Conservation (phyloP, 1,140 invertebrate species). For the Palaemon carinicauda region DNA sequence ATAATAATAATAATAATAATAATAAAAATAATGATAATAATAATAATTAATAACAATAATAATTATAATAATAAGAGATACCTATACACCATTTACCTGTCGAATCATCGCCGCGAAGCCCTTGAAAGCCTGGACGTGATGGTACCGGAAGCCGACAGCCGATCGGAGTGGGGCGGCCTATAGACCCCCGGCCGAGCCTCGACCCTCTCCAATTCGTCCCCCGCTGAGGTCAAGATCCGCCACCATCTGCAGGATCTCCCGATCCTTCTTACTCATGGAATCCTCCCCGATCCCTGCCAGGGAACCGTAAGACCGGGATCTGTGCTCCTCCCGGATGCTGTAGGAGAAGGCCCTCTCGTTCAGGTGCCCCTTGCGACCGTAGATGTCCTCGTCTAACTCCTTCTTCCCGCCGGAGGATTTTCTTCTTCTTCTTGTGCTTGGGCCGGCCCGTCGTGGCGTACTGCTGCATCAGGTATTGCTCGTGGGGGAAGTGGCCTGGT, state of each 20-base stretch:
- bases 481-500: slow-evolving; percentile 72
- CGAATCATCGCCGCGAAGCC: slow-evolving; percentile 37
- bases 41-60: too few relatives aligned
- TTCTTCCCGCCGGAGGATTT: slow-evolving; percentile 58
- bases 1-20: too few relatives aligned
- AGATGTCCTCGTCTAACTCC: slow-evolving; percentile 68
- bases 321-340: slow-evolving; percentile 90
- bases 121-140: slow-evolving; percentile 54
- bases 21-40: too few relatives aligned
- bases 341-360: slow-evolving; percentile 94
- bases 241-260: slow-evolving; percentile 89
- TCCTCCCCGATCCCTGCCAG: slow-evolving; percentile 82
- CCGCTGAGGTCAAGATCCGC: slow-evolving; percentile 84
- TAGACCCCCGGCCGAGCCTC: slow-evolving; percentile 62
- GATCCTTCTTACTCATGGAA: slow-evolving; percentile 61
- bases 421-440: slow-evolving; percentile 62
- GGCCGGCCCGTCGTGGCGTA: slow-evolving; percentile 66
- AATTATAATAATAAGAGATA: too few relatives aligned
- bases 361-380: slow-evolving; percentile 87
- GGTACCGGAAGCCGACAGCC: slow-evolving; percentile 41
- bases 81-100: background rate
- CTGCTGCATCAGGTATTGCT: slow-evolving; percentile 71
- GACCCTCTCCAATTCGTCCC: slow-evolving; percentile 74
- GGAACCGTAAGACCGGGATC: slow-evolving; percentile 88
- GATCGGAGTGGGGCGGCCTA: slow-evolving; percentile 48